Conservation (phyloP, 1,140 invertebrate genomes). For the Penaeus japonicus region DNA sequence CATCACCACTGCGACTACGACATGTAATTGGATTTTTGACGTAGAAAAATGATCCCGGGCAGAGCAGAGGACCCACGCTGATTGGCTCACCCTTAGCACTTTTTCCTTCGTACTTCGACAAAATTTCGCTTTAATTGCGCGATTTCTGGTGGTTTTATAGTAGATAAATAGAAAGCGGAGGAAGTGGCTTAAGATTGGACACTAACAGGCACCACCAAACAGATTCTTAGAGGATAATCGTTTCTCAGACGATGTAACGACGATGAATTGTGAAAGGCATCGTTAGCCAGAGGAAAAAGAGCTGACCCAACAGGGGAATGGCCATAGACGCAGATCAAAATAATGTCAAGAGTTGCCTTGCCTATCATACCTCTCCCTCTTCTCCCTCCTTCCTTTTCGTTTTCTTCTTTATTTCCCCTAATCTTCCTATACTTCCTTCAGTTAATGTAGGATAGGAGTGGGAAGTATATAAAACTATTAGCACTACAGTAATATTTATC, state of each 20-base stretch:
- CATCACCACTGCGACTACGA: constrained; percentile 42
- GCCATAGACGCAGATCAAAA: not conserved
- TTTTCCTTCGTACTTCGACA: too few species aligned
- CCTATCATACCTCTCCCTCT: not conserved
- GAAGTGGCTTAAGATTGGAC: not conserved
- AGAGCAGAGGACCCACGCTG: not conserved
- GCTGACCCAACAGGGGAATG: not conserved
- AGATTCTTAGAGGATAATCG: too few species aligned
- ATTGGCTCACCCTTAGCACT: constrained; percentile 7
- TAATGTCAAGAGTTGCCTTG: not conserved
- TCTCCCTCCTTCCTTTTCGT: not conserved
- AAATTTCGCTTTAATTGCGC: not conserved
- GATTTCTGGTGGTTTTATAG: not conserved
- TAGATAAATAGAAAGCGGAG: not conserved
- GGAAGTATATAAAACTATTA: too few species aligned
- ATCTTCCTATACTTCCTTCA: not conserved
- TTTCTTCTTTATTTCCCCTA: too few species aligned
- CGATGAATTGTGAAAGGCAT: not conserved
- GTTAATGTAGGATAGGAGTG: too few species aligned
- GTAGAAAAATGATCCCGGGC: constrained; percentile 43
- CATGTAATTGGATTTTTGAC: constrained; percentile 52
- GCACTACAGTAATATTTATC: too few species aligned
- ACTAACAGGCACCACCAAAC: too few species aligned
- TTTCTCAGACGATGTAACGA: not conserved
- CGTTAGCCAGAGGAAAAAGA: not conserved